phyloP scores from a whole-genome alignment of 2,797 vertebrate genomes.

The Siniperca obscura region DNA sequence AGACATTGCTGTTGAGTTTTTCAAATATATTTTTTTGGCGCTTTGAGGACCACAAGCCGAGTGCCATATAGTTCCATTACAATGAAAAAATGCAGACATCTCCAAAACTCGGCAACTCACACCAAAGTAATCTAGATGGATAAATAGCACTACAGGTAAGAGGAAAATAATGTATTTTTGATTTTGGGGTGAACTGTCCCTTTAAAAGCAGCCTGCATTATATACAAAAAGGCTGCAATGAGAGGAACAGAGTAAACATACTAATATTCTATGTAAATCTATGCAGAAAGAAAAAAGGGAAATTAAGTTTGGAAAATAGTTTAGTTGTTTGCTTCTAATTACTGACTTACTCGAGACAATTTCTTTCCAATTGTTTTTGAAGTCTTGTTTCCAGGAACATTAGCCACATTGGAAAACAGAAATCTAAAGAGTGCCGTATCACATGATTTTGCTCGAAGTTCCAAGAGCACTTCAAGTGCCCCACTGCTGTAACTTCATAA shows the following conservation, averaged over 20 bases:
- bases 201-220: neutral
- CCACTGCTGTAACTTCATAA: constrained; percentile 76
- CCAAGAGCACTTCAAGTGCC: constrained; percentile 48
- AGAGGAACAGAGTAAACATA: neutral
- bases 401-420: constrained; percentile 48
- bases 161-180: too few species aligned
- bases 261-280: neutral
- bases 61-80: too few species aligned
- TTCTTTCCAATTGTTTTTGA: constrained; percentile 33
- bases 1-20: too few species aligned
- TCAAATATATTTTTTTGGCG: too few species aligned
- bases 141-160: too few species aligned
- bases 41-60: too few species aligned
- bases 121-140: too few species aligned
- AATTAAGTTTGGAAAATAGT: neutral
- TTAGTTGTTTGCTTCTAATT: neutral
- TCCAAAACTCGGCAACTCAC: too few species aligned
- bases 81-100: too few species aligned
- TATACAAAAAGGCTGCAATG: neutral
- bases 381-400: constrained; percentile 36
- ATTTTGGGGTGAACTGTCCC: too few species aligned
- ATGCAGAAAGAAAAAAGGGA: neutral
- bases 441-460: constrained; percentile 71
- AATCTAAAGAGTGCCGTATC: constrained; percentile 62
- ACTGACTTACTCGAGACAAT: neutral